Conservation (phyloP, 1,140 invertebrate species). For the Trinorchestia longiramus region DNA sequence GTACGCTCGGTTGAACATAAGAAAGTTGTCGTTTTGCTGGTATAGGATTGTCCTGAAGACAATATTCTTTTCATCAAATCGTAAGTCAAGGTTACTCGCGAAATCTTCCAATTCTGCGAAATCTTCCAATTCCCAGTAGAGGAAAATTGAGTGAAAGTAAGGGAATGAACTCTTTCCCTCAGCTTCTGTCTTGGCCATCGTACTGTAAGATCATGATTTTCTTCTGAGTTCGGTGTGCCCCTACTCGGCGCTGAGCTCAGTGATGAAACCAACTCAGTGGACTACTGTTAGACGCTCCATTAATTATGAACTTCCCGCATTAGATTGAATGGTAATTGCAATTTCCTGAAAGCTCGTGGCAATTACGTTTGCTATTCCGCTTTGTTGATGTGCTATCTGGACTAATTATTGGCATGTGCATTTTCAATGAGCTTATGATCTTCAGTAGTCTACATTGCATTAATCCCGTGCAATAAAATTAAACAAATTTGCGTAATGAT, state of each 20-base stretch:
- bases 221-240: background rate
- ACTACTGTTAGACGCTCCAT: constrained; percentile 1
- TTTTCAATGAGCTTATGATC: background rate
- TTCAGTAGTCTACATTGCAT: background rate
- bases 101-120: too few relatives aligned
- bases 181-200: too few relatives aligned
- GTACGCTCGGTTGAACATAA: too few relatives aligned
- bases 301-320: constrained; percentile 38
- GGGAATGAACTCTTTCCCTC: too few relatives aligned
- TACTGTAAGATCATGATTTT: background rate
- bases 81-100: too few relatives aligned
- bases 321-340: constrained; percentile 39
- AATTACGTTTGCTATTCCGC: constrained; percentile 17
- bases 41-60: too few relatives aligned
- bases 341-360: constrained; percentile 16
- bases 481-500: background rate
- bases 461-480: background rate
- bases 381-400: background rate
- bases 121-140: too few relatives aligned
- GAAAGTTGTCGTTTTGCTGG: too few relatives aligned
- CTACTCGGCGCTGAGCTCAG: background rate
- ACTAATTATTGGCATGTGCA: constrained; percentile 25
- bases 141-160: too few relatives aligned
- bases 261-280: background rate
- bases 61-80: too few relatives aligned